These are phyloP conservation scores for Chymomyza costata DNA, from an alignment of 1,140 invertebrate genomes.

Conservation along the genomic window DNA sequence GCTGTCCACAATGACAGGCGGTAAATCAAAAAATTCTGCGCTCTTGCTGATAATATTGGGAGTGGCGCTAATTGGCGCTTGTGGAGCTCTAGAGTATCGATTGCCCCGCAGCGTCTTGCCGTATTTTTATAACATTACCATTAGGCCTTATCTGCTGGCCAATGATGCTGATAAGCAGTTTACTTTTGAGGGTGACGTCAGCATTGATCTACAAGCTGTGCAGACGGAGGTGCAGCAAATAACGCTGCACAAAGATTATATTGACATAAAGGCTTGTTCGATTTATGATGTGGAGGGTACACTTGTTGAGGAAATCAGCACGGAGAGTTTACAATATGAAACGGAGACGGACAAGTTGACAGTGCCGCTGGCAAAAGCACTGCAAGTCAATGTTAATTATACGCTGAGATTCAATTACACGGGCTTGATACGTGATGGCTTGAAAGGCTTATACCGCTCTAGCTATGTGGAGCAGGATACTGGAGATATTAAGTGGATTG, in stretches of 20 bases:
- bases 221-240: conserved; percentile 74
- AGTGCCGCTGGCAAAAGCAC: conserved; percentile 22
- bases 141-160: conserved; percentile 78
- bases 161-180: conserved; percentile 76
- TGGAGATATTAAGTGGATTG: conserved; percentile 76
- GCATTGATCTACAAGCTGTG: conserved; percentile 75
- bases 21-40: neutral
- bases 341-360: conserved; percentile 43
- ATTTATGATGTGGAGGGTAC: conserved; percentile 25
- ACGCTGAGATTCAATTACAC: conserved; percentile 67
- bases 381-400: conserved; percentile 20
- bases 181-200: conserved; percentile 79
- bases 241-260: conserved; percentile 79
- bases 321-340: conserved; percentile 18
- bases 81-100: conserved; percentile 34
- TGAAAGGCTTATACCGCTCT: conserved; percentile 79
- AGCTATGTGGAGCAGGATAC: conserved; percentile 75
- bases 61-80: conserved; percentile 12
- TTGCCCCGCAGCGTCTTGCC: conserved; percentile 74
- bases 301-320: conserved; percentile 22
- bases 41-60: conserved; percentile 13
- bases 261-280: conserved; percentile 26
- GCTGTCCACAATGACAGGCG: conserved; percentile 34
- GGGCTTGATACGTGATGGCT: conserved; percentile 74
- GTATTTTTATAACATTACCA: conserved; percentile 80